phyloP scores from a whole-genome alignment of 2,113 vertebrate species.

The Rhinopomastus cyanomelas region DNA sequence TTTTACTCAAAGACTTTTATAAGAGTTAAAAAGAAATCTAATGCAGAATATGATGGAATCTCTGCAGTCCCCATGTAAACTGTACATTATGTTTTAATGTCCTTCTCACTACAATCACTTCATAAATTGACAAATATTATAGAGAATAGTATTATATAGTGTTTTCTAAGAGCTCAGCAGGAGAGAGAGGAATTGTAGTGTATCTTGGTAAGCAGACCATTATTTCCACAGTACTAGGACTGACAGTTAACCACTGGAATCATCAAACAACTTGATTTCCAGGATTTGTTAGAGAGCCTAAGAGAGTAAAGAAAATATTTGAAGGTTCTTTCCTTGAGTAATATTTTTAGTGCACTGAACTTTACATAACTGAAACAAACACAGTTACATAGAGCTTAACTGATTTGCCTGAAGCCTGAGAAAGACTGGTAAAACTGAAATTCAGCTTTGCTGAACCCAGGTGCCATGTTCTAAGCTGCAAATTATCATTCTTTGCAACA shows the following conservation, averaged over 20 bases:
- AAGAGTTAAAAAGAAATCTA: not conserved
- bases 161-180: not conserved
- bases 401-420: not conserved
- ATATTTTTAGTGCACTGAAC: not conserved
- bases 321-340: not conserved
- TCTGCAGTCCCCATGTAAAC: not conserved
- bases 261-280: not conserved
- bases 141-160: fast-evolving
- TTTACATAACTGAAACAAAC: not conserved
- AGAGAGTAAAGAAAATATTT: not conserved
- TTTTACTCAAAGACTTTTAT: not conserved
- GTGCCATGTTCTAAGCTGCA: not conserved
- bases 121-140: not conserved
- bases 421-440: not conserved
- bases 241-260: not conserved
- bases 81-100: not conserved
- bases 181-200: not conserved
- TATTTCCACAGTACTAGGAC: not conserved
- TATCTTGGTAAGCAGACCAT: not conserved
- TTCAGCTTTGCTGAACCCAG: not conserved
- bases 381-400: not conserved
- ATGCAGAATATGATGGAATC: fast-evolving
- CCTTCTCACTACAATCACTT: not conserved
- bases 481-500: not conserved
- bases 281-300: not conserved